These are phyloP conservation scores for Cyprinella venusta DNA, from an alignment of 2,797 vertebrate genomes.

Conservation along the genomic window DNA sequence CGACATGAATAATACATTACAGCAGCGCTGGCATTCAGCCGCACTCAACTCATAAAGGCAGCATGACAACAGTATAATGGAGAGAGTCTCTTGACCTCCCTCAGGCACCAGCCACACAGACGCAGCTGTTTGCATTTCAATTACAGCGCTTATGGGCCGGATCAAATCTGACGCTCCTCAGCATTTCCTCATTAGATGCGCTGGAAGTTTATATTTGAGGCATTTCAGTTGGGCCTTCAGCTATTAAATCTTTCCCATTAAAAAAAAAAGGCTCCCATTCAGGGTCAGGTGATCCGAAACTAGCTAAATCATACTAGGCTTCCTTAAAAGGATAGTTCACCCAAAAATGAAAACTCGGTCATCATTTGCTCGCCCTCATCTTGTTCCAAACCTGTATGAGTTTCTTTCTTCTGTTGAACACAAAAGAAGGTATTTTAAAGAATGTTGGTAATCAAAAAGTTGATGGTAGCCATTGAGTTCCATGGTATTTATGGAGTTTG, in stretches of 20 bases:
- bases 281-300: background rate
- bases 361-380: background rate
- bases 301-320: background rate
- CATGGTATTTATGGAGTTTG: background rate
- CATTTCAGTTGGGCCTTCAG: background rate
- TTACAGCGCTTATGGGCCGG: conserved; percentile 65
- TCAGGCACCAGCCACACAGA: conserved; percentile 71
- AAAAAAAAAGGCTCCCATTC: background rate
- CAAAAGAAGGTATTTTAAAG: background rate
- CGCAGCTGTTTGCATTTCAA: conserved; percentile 81
- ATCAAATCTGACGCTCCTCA: conserved; percentile 42
- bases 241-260: background rate
- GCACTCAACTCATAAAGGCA: conserved; percentile 75
- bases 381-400: background rate
- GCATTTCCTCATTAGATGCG: conserved; percentile 47
- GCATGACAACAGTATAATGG: conserved; percentile 82
- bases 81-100: conserved; percentile 80
- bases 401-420: background rate
- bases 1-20: conserved; percentile 82
- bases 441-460: background rate
- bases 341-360: background rate
- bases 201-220: conserved; percentile 5
- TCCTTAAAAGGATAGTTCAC: background rate
- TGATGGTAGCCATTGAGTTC: background rate
- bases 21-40: conserved; percentile 72